Evolutionary conservation across 2,888 invertebrate genomes (phyloP), one percentile per base, ranked within the genome.

Genomic region (Acanthosoma haemorrhoidale): DNA sequence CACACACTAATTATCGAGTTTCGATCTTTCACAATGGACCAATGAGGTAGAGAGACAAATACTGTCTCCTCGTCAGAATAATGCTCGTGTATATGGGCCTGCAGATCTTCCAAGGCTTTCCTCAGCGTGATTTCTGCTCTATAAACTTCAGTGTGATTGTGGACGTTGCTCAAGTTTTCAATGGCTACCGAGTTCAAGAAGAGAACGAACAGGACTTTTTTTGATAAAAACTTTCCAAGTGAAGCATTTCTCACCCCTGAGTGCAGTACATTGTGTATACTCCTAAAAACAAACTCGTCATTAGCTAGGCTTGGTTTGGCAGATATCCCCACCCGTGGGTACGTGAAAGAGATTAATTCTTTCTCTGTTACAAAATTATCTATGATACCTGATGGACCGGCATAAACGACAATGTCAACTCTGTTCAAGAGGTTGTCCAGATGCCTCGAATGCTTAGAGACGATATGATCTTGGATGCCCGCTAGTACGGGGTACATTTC

Each of bases 1-100:
- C 16, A 36, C 0, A 60, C 8, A 5, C 18, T 60, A 18, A 60
- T 29, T 18, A 18, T 32, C 6, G 60, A 11, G 15, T 16, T 60
- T 32, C 32, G 4, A 9, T 60, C 16, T 34, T 51, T 25, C n/a
- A 51, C 15, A 8, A 60, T 21, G 25, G 32, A 18, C 36, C 60
- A 34, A 5, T 60, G 60, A 2, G 36, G 34, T 3, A 36, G 6
- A 6, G 32, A 60, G 29, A 60, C n/a, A 34, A 60, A 60, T 4
- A 32, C 18, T 9, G 60, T 60, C 6, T 60, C 60, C 13, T 60
- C 34, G n/a, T 60, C 60, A 15, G 60, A 16, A 60, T 34, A 60
- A 16, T 16, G 18, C 2, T 4, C 13, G 18, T 60, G 1, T 21
- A 60, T 5, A 0, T 16, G 3, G n/a, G 5, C 13, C 8, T 32